These are phyloP conservation scores for Catostylus mosaicus DNA, from an alignment of 30 jellyfish, hydroid and myxozoan species.

Conservation along the genomic window DNA sequence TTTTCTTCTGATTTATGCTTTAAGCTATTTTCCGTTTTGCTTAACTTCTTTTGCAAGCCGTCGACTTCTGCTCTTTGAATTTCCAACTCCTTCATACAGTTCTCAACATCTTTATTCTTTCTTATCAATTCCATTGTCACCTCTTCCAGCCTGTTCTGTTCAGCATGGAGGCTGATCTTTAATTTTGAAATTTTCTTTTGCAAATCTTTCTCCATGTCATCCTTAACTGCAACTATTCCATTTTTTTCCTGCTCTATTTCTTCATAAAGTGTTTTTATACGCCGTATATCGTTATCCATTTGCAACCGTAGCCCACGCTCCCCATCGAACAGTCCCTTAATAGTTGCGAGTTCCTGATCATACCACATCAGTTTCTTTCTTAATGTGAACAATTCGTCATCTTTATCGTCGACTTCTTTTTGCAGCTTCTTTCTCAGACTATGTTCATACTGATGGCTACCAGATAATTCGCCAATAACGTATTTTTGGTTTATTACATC, in stretches of 20 bases:
- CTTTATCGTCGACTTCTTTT: slow-evolving; percentile 18
- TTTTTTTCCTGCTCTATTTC: background rate
- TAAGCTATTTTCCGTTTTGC: background rate
- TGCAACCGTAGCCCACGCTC: slow-evolving; percentile 12
- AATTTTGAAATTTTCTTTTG: background rate
- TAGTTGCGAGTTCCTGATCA: background rate
- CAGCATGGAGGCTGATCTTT: background rate
- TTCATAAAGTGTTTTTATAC: background rate
- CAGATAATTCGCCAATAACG: slow-evolving; percentile 20
- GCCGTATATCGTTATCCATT: background rate
- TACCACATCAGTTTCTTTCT: background rate
- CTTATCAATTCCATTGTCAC: background rate
- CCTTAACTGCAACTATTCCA: background rate
- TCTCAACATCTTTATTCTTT: background rate
- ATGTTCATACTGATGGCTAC: slow-evolving; percentile 24
- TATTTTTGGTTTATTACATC: slow-evolving; percentile 12
- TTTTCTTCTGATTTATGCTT: background rate
- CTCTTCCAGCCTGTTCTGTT: slow-evolving; percentile 7
- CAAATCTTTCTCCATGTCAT: background rate
- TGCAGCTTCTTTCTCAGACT: slow-evolving; percentile 3
- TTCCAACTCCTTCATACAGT: background rate
- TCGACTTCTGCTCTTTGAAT: background rate
- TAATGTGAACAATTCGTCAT: slow-evolving; percentile 5
- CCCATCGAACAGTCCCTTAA: slow-evolving; percentile 3
- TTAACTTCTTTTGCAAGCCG: background rate